Conservation (phyloP, 2,113 vertebrate species). For the Phalacrocorax brasilianus region DNA sequence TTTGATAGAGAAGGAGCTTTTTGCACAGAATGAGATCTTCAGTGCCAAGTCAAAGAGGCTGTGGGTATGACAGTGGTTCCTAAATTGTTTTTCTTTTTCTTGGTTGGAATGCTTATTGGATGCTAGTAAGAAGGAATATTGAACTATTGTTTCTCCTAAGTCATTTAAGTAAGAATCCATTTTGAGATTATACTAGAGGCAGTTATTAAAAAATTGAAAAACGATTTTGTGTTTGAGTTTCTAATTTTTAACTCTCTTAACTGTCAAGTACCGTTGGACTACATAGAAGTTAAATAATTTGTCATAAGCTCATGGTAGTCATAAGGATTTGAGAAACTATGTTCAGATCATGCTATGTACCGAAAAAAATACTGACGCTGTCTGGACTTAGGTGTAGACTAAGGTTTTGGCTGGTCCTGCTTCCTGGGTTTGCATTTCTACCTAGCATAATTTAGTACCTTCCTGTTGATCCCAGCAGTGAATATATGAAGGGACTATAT, state of each 20-base stretch:
- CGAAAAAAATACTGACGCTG: fast-evolving
- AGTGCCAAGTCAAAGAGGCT: neutral
- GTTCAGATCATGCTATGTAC: neutral
- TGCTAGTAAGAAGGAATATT: neutral
- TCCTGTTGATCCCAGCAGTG: neutral
- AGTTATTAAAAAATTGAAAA: neutral
- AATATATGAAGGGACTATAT: neutral
- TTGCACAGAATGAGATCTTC: neutral
- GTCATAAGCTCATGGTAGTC: neutral
- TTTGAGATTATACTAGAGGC: neutral
- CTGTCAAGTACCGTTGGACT: neutral
- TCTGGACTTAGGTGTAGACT: neutral
- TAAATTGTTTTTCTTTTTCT: neutral
- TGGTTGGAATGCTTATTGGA: neutral
- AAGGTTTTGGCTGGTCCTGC: neutral
- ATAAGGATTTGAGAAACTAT: neutral
- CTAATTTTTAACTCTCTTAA: neutral
- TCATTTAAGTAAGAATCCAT: conserved; percentile 1
- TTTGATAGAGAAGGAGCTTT: neutral
- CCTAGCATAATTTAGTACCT: fast-evolving
- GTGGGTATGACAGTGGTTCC: neutral
- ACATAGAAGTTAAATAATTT: neutral
- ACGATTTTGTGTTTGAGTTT: neutral
- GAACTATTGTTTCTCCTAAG: neutral
- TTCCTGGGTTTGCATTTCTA: neutral